Evolutionary conservation across 2,888 invertebrate genomes (phyloP).

Genomic region (Stegophylla sp.): DNA sequence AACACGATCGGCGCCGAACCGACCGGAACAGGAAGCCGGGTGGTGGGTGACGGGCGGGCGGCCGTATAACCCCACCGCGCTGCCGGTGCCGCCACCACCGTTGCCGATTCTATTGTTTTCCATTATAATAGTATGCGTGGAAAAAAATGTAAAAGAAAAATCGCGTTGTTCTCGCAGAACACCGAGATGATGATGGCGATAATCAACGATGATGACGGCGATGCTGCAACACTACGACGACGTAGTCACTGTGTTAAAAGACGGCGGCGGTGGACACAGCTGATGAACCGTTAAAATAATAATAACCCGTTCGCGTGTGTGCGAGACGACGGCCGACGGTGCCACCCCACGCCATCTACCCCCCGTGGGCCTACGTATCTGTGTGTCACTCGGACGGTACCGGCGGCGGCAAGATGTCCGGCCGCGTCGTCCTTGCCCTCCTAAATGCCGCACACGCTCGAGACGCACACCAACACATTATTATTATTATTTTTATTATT

Average conservation of each 20-base stretch:
- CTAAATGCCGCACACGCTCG: no score
- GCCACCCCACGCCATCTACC: not conserved
- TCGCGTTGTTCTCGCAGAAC: not conserved
- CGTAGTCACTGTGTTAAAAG: no score
- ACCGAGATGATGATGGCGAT: not conserved
- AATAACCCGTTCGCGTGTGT: constrained; percentile 29
- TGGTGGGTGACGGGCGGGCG: constrained; percentile 3
- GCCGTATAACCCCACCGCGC: constrained; percentile 4
- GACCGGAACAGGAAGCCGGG: constrained; percentile 59
- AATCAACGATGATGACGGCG: not conserved
- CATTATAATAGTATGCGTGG: constrained; percentile 6
- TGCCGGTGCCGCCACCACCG: not conserved
- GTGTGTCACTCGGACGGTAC: not conserved
- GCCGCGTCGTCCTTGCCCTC: no score
- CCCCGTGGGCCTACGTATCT: not conserved
- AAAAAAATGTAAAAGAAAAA: constrained; percentile 17
- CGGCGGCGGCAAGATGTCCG: not conserved
- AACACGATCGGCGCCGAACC: constrained; percentile 48
- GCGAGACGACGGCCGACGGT: not conserved
- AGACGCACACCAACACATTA: no score
- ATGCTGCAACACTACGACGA: constrained; percentile 9
- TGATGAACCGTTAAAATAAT: constrained; percentile 51
- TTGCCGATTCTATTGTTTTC: constrained; percentile 38
- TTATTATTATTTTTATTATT: not conserved
- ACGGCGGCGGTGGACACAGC: constrained; percentile 8